These are phyloP conservation scores for Hapalemur alaotrensis DNA, from an alignment of 2,797 vertebrate genomes.

Conservation along the genomic window DNA sequence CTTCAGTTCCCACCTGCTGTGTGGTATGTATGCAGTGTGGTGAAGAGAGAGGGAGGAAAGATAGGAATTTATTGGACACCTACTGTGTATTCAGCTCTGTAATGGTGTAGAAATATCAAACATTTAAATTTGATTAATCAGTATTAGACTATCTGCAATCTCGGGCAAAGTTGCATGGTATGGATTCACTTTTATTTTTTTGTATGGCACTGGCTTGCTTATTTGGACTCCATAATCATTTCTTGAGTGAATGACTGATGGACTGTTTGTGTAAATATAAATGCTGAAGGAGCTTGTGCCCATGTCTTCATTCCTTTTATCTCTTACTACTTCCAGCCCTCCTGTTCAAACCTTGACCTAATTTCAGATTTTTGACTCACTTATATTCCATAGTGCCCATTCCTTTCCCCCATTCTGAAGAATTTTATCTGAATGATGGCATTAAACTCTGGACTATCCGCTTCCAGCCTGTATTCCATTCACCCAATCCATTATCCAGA, in stretches of 20 bases:
- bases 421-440: background rate
- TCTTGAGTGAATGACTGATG: background rate
- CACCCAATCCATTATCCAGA: background rate
- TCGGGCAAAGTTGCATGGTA: background rate
- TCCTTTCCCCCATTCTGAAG: background rate
- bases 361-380: background rate
- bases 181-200: background rate
- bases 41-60: background rate
- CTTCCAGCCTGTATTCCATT: background rate
- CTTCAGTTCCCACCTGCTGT: background rate
- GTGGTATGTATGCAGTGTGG: background rate
- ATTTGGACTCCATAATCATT: background rate
- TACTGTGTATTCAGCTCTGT: background rate
- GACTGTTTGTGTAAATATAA: background rate
- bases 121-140: conserved; percentile 2
- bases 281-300: background rate
- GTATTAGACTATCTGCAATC: background rate
- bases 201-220: background rate
- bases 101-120: background rate
- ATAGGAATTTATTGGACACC: background rate
- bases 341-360: background rate
- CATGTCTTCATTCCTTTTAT: conserved; percentile 5
- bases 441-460: background rate
- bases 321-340: background rate
- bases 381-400: background rate